phyloP scores from a whole-genome alignment of 1,140 invertebrate genomes.

The Ganaspis sp. region DNA sequence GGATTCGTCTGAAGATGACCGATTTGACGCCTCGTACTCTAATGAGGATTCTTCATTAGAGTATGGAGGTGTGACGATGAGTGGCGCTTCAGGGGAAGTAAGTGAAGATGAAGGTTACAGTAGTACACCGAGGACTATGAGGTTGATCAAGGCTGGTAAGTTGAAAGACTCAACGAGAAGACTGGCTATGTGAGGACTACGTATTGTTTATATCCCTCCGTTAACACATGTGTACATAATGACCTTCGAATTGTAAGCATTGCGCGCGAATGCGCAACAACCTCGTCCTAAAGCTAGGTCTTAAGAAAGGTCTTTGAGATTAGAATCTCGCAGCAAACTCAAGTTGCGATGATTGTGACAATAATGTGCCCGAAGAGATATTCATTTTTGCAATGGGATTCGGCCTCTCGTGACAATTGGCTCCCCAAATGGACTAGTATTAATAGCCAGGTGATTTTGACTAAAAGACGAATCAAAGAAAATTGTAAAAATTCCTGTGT shows the following conservation, averaged over 20 bases:
- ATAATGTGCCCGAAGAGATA: neutral
- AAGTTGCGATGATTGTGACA: conserved; percentile 34
- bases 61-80: conserved; percentile 57
- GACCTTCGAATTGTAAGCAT: conserved; percentile 40
- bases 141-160: conserved; percentile 45
- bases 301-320: conserved; percentile 38
- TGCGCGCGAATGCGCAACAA: conserved; percentile 37
- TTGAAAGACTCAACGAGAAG: conserved; percentile 51
- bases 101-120: conserved; percentile 60
- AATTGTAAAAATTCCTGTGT: no score
- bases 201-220: conserved; percentile 30
- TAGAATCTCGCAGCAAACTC: conserved; percentile 19
- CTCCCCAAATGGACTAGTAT: no score
- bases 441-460: no score
- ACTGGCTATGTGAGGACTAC: conserved; percentile 55
- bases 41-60: conserved; percentile 50
- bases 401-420: no score
- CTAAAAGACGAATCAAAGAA: no score
- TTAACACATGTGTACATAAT: conserved; percentile 31
- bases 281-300: conserved; percentile 28
- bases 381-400: neutral
- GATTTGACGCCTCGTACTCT: conserved; percentile 34
- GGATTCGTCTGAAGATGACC: conserved; percentile 45
- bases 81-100: conserved; percentile 58
- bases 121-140: conserved; percentile 59